Conservation (phyloP, 1,140 invertebrate genomes). For the Heliconius hermathena region DNA sequence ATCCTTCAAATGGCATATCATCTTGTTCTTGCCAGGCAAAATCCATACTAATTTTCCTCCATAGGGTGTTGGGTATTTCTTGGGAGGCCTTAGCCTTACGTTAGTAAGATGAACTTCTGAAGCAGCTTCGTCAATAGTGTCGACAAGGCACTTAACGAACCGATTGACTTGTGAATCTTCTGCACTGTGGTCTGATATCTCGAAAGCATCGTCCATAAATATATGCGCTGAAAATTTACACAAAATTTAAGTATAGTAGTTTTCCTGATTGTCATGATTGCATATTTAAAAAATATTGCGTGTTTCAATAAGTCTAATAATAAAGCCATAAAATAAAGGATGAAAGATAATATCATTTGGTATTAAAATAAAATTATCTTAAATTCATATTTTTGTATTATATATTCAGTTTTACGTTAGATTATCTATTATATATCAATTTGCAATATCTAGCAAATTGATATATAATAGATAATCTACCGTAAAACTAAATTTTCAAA, state of each 20-base stretch:
- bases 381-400: too few species aligned
- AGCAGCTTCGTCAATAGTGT: conserved; percentile 96
- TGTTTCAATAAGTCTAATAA: too few species aligned
- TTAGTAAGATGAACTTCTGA: conserved; percentile 96
- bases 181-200: conserved; percentile 95
- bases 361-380: too few species aligned
- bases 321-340: too few species aligned
- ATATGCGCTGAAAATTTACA: conserved; percentile 91
- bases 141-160: conserved; percentile 96
- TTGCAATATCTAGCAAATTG: too few species aligned
- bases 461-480: too few species aligned
- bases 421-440: too few species aligned
- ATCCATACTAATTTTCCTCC: conserved; percentile 97
- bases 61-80: conserved; percentile 96
- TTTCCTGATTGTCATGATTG: not conserved
- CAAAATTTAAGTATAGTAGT: not conserved
- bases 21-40: conserved; percentile 97
- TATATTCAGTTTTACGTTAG: too few species aligned
- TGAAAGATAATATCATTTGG: too few species aligned
- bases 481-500: too few species aligned
- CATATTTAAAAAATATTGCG: too few species aligned
- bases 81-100: conserved; percentile 93
- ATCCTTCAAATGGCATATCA: conserved; percentile 99
- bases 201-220: conserved; percentile 99
- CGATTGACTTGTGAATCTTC: conserved; percentile 97